Evolutionary conservation across 2,797 vertebrate genomes (phyloP).

Genomic region (Acipenser oxyrinchus): DNA sequence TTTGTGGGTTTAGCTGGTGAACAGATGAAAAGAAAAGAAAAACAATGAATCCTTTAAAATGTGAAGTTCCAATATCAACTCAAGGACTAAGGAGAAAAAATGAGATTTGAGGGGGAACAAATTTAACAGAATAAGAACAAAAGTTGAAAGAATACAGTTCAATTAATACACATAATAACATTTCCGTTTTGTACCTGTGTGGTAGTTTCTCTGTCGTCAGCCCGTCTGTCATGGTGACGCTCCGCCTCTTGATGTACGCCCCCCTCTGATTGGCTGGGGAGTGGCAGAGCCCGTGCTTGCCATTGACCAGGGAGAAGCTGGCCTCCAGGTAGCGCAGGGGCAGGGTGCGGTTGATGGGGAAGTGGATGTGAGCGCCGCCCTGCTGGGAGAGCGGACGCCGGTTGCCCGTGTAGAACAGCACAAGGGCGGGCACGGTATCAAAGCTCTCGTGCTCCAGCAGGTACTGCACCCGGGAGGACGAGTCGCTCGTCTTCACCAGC

Average conservation of each 20-base stretch:
- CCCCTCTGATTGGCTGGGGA: conserved; percentile 77
- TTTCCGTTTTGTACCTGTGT: conserved; percentile 70
- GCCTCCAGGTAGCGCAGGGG: conserved; percentile 95
- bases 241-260: conserved; percentile 88
- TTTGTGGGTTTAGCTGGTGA: too few relatives aligned
- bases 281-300: conserved; percentile 66
- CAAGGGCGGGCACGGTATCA: conserved; percentile 81
- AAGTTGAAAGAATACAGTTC: conserved; percentile 22
- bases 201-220: conserved; percentile 85
- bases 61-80: conserved; percentile 1
- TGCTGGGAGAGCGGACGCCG: conserved; percentile 78
- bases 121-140: conserved; percentile 31
- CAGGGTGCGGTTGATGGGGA: conserved; percentile 88
- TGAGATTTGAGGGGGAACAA: too few relatives aligned
- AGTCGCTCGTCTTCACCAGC: conserved; percentile 79
- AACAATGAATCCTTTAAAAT: conserved; percentile 25
- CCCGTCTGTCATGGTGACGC: conserved; percentile 91
- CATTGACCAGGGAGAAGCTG: conserved; percentile 76
- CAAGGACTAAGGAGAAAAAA: too few relatives aligned
- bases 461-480: conserved; percentile 77
- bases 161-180: background rate
- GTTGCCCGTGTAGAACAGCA: conserved; percentile 83
- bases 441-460: conserved; percentile 87
- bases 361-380: conserved; percentile 82
- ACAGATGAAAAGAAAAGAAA: conserved; percentile 18